Base-by-base conservation (phyloP, 2,113 vertebrate species). In the Xiphophorus maculatus region DNA sequence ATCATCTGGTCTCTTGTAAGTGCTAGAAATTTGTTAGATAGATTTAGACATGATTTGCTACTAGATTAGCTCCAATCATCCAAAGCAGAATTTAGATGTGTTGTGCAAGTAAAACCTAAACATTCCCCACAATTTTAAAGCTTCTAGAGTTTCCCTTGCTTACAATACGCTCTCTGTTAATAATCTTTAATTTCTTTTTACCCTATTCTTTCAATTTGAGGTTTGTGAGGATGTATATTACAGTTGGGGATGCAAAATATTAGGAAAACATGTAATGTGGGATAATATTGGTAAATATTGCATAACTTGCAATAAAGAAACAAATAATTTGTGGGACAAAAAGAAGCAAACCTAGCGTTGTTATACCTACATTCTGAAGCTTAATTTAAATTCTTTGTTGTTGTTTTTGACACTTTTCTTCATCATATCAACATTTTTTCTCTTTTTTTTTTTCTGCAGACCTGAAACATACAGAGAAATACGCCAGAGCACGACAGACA, bases 401-500 rank as follows among this genome's bases (percentile, higher is more conserved):
- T 71, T 33, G 12, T 54, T 70, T 71, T 25, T 1, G 1, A 28
- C 37, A 28, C 10, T 32, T 44, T 70, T 40, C 69, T 60, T 81
- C 35, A 69, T 54, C 6, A 62, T 13, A 60, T 33, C 29, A 60
- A 4, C 76, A 3, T 74, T 9, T 62, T 3, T 29, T 79, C 5
- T 85, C 15, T 37, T 0, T 71, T 4, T 84, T 84, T 71, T 78
- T 80, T 64, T 7, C 72, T 61, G 68, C 84, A 92, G 91, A 85
- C 70, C 80, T 87, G 77, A 84, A 84, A 79, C 71, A 71, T 64
- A 82, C 70, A 78, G 71, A 87, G 71, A 86, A 76, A 84, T 63
- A 33, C 58, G 80, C 10, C 71, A 79, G 82, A 85, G 77, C 67
- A 79, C 72, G 68, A 37, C 68, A 80, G 75, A 87, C 66, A 75